Base-by-base conservation (phyloP, 2,888 invertebrate genomes). In the Petrolisthes manimaculis region DNA sequence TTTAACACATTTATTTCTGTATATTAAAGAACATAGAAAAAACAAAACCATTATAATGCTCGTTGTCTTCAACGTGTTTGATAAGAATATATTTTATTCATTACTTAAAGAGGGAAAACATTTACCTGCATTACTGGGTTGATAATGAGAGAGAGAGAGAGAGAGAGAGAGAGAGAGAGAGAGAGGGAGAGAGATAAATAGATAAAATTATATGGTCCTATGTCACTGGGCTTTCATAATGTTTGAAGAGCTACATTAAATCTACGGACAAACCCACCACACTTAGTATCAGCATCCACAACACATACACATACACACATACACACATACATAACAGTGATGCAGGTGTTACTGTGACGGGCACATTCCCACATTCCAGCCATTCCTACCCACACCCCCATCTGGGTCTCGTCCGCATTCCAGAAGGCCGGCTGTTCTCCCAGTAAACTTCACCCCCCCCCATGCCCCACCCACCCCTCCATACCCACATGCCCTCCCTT, bases 81-180 rank as follows among this genome's bases (percentile, higher is more conserved):
- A 37, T 37, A 37, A 37, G 1, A 37, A 37, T 37, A 37, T 37
- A 37, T 37, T 37, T 37, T 37, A 37, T 37, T 37, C 37, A 37
- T 37, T 37, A 37, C 37, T 1, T 2, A 37, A 37, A 37, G 37
- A 37, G 37, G n/a, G n/a, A n/a, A n/a, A n/a, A 37, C 37, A 37
- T 37, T 37, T 37, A 37, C 37, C 2, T 2, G 37, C 37, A 37
- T 37, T 37, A 37, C 37, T 37, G 37, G 37, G 37, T 37, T 37
- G 37, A 0, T 37, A 37, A 37, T 0, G 80, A 80, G 80, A 55
- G 80, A 56, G 80, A 80, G 80, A 56, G 55, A 75, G 75, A 75
- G 75, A 75, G 75, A 75, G 75, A 75, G 75, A 75, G 75, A 75
- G 75, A 75, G 53, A 78, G 78, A 78, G 78, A 78, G 53, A 78